These are phyloP conservation scores for Neotoma lepida DNA, from an alignment of 2,113 vertebrate species.

Conservation along the genomic window DNA sequence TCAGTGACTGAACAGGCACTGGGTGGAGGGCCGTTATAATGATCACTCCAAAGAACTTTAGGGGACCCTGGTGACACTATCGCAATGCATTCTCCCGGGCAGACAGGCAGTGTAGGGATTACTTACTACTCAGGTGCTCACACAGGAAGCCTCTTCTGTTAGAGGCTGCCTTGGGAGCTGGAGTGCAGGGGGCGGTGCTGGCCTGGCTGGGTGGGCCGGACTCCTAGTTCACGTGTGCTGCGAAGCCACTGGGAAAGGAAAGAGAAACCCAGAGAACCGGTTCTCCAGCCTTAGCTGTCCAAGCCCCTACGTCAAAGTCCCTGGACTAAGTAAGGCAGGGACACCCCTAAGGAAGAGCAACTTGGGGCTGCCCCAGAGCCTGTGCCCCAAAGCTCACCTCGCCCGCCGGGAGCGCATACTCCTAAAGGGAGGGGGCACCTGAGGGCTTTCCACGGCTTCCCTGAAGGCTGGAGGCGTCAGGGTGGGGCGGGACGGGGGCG, in stretches of 20 bases:
- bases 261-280: conserved; percentile 78
- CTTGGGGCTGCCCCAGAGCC: background rate
- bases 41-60: background rate
- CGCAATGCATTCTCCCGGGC: background rate
- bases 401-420: background rate
- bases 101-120: background rate
- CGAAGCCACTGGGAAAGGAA: conserved; percentile 19
- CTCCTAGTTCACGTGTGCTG: background rate
- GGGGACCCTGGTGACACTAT: background rate
- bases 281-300: conserved; percentile 57
- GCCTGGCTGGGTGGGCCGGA: background rate
- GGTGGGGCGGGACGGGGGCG: background rate
- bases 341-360: background rate
- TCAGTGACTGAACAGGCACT: background rate
- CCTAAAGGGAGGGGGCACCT: background rate
- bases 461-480: background rate
- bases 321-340: background rate
- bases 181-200: background rate
- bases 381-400: background rate
- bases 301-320: background rate
- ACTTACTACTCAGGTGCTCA: background rate
- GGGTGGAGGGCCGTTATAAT: background rate
- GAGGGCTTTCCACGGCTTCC: background rate
- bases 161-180: background rate
- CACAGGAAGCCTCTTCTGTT: background rate